Evolutionary conservation across 1,140 invertebrate genomes (phyloP).

Genomic region (Phymorhynchus buccinoides): DNA sequence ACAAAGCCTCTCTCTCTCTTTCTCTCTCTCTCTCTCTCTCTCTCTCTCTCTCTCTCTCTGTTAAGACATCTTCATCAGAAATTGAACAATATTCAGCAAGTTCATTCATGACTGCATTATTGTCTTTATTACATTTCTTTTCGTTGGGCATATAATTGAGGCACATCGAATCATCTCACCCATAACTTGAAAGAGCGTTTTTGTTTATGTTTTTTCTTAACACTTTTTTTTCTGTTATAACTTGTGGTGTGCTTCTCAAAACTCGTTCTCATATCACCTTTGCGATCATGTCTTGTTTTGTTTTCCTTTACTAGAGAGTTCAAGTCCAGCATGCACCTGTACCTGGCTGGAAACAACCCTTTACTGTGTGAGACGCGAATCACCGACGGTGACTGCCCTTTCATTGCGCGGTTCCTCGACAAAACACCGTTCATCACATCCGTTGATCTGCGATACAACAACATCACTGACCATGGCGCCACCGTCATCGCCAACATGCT

Average conservation of each 20-base stretch:
- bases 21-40: not conserved
- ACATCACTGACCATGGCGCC: conserved; percentile 69
- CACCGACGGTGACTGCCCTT: conserved; percentile 63
- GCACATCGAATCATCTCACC: too few species aligned
- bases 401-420: conserved; percentile 64
- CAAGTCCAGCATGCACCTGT: conserved; percentile 67
- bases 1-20: too few species aligned
- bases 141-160: too few species aligned
- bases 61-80: too few species aligned
- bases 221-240: too few species aligned
- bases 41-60: not conserved
- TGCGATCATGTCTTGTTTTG: not conserved
- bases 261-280: too few species aligned
- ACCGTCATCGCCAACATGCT: conserved; percentile 62
- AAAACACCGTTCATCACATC: conserved; percentile 66
- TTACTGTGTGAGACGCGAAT: conserved; percentile 65
- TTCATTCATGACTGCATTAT: too few species aligned
- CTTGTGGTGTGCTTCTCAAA: too few species aligned
- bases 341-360: conserved; percentile 72
- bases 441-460: conserved; percentile 71
- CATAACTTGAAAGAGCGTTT: too few species aligned
- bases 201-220: too few species aligned
- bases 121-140: too few species aligned
- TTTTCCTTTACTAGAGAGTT: conserved; percentile 50
- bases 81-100: too few species aligned